phyloP scores from a whole-genome alignment of 2,888 invertebrate species.

The Nomada lathburiana region DNA sequence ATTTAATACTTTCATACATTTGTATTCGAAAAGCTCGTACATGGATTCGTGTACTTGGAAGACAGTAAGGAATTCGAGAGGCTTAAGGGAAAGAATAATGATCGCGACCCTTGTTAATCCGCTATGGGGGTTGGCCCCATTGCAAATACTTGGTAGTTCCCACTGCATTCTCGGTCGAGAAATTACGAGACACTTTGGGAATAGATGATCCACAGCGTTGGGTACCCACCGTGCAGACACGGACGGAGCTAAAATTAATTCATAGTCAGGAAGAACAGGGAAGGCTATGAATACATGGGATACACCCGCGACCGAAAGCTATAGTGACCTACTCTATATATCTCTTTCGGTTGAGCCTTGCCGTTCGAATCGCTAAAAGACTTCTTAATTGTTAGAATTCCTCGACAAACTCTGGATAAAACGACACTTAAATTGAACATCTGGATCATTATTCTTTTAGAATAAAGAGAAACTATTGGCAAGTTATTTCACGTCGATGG shows the following conservation, averaged over 20 bases:
- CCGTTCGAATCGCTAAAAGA: conserved; percentile 17
- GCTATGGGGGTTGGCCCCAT: conserved; percentile 28
- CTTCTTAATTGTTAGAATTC: neutral
- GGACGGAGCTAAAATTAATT: conserved; percentile 68
- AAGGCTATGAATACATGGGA: conserved; percentile 61
- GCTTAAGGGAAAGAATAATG: conserved; percentile 32
- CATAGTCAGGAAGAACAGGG: conserved; percentile 52
- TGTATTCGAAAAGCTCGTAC: neutral
- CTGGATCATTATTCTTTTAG: neutral
- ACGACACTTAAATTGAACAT: neutral
- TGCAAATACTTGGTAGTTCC: conserved; percentile 45
- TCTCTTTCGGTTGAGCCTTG: conserved; percentile 29
- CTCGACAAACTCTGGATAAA: neutral
- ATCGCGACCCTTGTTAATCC: conserved; percentile 46
- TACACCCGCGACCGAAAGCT: conserved; percentile 19
- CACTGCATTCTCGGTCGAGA: conserved; percentile 37
- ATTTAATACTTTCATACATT: too few species aligned
- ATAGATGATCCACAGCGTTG: conserved; percentile 55
- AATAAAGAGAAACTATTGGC: neutral
- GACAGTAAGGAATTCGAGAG: neutral
- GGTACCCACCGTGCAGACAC: conserved; percentile 26
- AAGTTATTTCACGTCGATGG: neutral
- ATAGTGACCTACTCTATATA: conserved; percentile 16
- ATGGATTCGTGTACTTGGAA: neutral
- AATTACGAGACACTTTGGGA: conserved; percentile 70